phyloP scores from a whole-genome alignment of 35 echinoderm and acorn worm species.

The Apostichopus californicus region DNA sequence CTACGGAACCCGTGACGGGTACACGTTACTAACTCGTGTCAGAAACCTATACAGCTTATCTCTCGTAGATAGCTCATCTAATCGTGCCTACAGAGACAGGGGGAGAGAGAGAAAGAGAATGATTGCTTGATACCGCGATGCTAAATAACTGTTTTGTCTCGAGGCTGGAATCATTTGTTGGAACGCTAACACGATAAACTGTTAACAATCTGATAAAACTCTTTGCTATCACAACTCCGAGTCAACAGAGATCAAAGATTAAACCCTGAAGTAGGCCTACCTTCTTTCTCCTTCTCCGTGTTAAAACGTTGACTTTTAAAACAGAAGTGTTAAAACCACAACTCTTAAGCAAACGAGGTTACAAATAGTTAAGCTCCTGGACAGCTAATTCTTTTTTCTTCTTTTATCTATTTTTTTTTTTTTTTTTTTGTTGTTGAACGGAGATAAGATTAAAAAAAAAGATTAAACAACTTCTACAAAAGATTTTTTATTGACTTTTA shows the following conservation, averaged over 20 bases:
- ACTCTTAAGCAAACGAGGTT: not conserved
- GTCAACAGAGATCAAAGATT: not conserved
- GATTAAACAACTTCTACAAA: not conserved
- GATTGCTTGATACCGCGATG: too few relatives aligned
- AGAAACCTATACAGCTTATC: not conserved
- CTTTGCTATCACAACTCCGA: not conserved
- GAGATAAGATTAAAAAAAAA: not conserved
- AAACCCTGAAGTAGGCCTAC: not conserved
- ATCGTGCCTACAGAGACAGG: too few relatives aligned
- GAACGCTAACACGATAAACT: not conserved
- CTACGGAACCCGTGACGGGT: not conserved
- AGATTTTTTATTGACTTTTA: not conserved
- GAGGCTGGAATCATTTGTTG: too few relatives aligned
- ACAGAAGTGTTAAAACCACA: constrained; percentile 4
- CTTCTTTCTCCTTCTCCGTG: not conserved
- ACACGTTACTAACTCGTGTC: not conserved
- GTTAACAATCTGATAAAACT: not conserved
- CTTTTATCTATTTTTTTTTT: too few relatives aligned
- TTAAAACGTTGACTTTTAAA: not conserved
- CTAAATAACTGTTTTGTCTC: too few relatives aligned
- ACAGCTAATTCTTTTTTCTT: not conserved
- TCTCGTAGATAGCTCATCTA: not conserved
- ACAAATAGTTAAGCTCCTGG: not conserved
- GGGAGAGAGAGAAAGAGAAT: too few relatives aligned
- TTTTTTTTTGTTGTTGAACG: not conserved